Base-by-base conservation (phyloP, 2,888 invertebrate genomes). In the Tenthredo mesomela region DNA sequence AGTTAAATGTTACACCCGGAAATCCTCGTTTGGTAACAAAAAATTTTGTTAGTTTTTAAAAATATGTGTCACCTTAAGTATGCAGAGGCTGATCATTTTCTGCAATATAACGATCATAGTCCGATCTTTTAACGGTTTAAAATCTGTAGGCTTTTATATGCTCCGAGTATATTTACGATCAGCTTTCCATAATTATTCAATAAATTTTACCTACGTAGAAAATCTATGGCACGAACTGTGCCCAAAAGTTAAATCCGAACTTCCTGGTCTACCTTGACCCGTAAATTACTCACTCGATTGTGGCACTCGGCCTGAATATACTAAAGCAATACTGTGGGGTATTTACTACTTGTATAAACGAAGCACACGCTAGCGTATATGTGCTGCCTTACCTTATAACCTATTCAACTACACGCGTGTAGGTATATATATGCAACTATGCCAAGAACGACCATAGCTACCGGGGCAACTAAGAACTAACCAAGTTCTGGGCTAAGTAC, bases 231-330 rank as follows among this genome's bases (percentile, higher is more conserved):
- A 58, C 29, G 25, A 61, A 82, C 61, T 40, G 33, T 37, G 37
- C 21, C 80, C 12, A 18, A 37, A 43, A 47, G 37, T 15, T 25
- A 5, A 67, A 29, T 12, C 82, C 67, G 10, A 70, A 43, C 82
- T 82, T 82, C 47, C 67, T 43, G 43, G 82, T 67, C 54, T 67
- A 70, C 82, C 82, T 82, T 82, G 82, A 82, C 82, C 67, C 70
- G 67, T 82, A 82, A 82, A 47, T 82, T 47, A 67, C 82, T 47
- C 47, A 47, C 47, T 12, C 29, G 67, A 82, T 82, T 82, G 65
- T 70, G 47, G 67, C 25, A 29, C 82, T 82, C 70, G 82, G 67
- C 82, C 50, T 67, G 70, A 50, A 43, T 58, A 67, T 21, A 82
- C 47, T n/a, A 50, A 82, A 33, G 82, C 47, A 50, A 80, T n/a